Percentiles rank a stretch among this genome's conserved stretches.
These are phyloP conservation scores for Bungarus multicinctus DNA, from an alignment of 2,113 vertebrate species.

Conservation along the genomic window DNA sequence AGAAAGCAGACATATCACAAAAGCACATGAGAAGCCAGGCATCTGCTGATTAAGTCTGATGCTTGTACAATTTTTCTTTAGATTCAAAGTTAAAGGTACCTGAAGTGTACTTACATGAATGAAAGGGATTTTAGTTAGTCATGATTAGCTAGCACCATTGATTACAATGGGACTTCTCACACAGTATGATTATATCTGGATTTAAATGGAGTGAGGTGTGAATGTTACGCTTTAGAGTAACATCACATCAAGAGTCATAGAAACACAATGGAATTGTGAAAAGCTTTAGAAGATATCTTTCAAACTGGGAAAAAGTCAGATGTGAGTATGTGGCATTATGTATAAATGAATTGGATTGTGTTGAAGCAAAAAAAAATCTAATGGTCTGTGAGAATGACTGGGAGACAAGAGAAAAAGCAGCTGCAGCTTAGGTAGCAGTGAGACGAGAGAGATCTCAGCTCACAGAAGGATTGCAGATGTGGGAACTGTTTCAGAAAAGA, in stretches of 20 bases:
- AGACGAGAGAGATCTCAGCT: neutral
- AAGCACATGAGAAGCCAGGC: neutral
- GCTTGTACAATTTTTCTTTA: neutral
- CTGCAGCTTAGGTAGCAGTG: neutral
- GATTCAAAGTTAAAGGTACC: neutral
- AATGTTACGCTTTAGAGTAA: neutral
- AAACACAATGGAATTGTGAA: neutral
- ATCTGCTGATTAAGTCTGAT: neutral
- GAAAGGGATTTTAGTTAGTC: neutral
- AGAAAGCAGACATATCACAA: neutral
- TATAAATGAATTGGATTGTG: neutral
- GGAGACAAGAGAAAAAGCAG: neutral
- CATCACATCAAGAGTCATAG: neutral
- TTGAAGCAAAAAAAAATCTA: neutral
- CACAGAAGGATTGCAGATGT: neutral
- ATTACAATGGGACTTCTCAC: neutral
- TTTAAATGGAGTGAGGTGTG: neutral
- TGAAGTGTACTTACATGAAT: neutral
- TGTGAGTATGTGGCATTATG: neutral
- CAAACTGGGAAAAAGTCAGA: neutral
- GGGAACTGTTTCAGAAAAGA: neutral
- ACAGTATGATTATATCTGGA: neutral
- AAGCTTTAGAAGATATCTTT: neutral
- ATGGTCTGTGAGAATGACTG: neutral
- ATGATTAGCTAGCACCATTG: neutral